phyloP scores from a whole-genome alignment of 2,888 invertebrate genomes.

The Dyspetes luteomarginatus region DNA sequence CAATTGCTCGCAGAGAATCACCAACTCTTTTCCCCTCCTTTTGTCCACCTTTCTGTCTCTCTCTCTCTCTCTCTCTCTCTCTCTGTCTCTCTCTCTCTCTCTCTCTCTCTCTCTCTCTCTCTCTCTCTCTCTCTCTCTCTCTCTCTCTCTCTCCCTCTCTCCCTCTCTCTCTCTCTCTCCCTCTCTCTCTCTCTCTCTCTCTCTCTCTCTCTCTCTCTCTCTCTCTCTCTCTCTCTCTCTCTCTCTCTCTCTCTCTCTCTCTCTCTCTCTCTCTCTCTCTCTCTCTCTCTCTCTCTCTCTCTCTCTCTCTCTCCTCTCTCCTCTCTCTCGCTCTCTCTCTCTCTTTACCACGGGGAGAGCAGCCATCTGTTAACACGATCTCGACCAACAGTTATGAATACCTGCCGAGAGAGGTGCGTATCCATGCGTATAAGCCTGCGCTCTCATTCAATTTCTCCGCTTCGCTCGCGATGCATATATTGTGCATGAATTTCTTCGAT shows the following conservation, averaged over 20 bases:
- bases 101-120: conserved; percentile 4
- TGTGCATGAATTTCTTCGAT: too few species aligned
- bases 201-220: conserved; percentile 9
- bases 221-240: not conserved
- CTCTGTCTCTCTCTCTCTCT: not conserved
- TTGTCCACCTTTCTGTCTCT: not conserved
- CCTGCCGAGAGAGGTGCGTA: conserved; percentile 10
- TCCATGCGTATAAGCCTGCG: conserved; percentile 19
- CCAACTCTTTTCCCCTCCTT: conserved; percentile 5
- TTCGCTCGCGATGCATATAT: not conserved
- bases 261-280: not conserved
- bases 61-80: not conserved
- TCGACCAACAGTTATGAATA: conserved; percentile 43
- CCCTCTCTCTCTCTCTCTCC: not conserved
- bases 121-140: conserved; percentile 49
- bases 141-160: conserved; percentile 37
- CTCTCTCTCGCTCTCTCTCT: not conserved
- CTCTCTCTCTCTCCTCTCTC: not conserved
- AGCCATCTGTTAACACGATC: conserved; percentile 53
- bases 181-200: not conserved
- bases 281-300: not conserved
- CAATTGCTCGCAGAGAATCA: conserved; percentile 49
- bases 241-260: not conserved
- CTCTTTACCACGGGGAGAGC: not conserved
- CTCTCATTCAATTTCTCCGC: too few species aligned